Evolutionary conservation across 1,140 invertebrate species (phyloP).

Genomic region (Macrosteles quadrilineatus): DNA sequence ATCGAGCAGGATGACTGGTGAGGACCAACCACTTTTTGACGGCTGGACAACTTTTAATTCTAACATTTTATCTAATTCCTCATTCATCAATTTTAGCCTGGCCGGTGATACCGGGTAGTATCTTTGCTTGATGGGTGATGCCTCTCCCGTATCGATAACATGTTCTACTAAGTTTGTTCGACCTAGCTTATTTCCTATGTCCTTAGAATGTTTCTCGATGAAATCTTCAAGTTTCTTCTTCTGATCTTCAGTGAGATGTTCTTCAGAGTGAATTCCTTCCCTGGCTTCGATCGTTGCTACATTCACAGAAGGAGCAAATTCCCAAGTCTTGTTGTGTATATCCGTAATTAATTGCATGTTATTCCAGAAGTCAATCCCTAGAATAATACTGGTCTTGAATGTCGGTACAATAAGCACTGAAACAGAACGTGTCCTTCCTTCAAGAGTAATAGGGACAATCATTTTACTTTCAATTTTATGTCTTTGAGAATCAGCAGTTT

Average conservation of each 20-base stretch:
- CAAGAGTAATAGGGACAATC: not conserved
- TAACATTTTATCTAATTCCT: no score
- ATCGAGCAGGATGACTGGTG: no score
- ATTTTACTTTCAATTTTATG: not conserved
- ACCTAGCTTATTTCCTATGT: not conserved
- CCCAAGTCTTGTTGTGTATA: not conserved
- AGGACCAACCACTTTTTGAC: no score
- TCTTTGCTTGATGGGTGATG: not conserved
- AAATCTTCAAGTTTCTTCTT: not conserved
- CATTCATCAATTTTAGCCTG: not conserved
- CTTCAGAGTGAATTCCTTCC: not conserved
- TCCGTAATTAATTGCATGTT: no score
- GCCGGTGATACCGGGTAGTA: not conserved
- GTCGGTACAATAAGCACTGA: not conserved
- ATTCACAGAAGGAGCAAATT: no score
- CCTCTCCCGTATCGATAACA: not conserved
- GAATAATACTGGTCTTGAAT: not conserved
- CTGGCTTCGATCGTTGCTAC: no score
- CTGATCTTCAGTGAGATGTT: not conserved
- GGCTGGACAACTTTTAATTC: no score
- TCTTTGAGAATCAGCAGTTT: not conserved
- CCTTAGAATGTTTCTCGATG: not conserved
- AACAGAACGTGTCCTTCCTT: not conserved
- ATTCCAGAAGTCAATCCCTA: slow-evolving; percentile 1
- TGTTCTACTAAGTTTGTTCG: not conserved